Evolutionary conservation across 1,140 invertebrate species (phyloP).

Genomic region (Pachypsylla venusta): DNA sequence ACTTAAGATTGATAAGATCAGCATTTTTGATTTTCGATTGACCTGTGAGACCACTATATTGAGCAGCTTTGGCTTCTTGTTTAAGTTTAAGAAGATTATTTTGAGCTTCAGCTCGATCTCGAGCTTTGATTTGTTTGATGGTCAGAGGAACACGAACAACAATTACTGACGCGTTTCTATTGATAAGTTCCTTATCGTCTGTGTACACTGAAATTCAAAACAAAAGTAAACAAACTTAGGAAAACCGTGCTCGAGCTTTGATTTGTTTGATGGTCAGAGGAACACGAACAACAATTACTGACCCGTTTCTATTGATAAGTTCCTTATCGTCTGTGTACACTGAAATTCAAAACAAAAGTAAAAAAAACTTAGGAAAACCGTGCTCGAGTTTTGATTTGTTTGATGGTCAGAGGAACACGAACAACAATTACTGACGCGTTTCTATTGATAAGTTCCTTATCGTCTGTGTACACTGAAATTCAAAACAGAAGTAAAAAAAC

Average conservation of each 20-base stretch:
- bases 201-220: slow-evolving; percentile 61
- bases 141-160: slow-evolving; percentile 79
- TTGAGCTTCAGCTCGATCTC: slow-evolving; percentile 36
- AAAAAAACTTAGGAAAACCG: no score
- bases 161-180: slow-evolving; percentile 94
- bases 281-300: slow-evolving; percentile 84
- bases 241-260: slow-evolving; percentile 51
- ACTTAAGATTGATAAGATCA: slow-evolving; percentile 77
- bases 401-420: slow-evolving; percentile 63
- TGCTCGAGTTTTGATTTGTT: slow-evolving; percentile 57
- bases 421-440: slow-evolving; percentile 94
- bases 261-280: slow-evolving; percentile 63
- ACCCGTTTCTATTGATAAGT: slow-evolving; percentile 92
- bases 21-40: not conserved
- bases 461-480: slow-evolving; percentile 82
- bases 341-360: no score
- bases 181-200: slow-evolving; percentile 78
- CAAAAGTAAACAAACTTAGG: slow-evolving; percentile 17
- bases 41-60: not conserved
- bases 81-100: slow-evolving; percentile 16
- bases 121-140: slow-evolving; percentile 55
- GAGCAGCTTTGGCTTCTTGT: slow-evolving; percentile 2
- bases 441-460: slow-evolving; percentile 81
- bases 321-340: slow-evolving; percentile 80
- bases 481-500: no score